phyloP scores from a whole-genome alignment of 2,797 vertebrate genomes.

The Acanthurus tractus region DNA sequence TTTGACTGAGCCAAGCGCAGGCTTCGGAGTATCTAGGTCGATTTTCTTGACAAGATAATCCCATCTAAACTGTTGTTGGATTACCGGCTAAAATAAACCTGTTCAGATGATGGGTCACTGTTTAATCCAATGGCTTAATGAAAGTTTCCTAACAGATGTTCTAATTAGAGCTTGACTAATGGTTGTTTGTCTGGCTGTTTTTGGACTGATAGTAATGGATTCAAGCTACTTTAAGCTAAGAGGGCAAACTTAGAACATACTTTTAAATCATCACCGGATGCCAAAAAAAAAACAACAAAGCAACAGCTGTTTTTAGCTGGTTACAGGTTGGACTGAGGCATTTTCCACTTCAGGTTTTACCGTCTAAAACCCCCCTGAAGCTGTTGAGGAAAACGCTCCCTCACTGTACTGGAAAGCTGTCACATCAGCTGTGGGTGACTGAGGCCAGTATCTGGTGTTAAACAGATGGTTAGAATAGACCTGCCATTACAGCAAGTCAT shows the following conservation, averaged over 20 bases:
- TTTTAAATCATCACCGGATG: neutral
- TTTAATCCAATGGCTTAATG: constrained; percentile 55
- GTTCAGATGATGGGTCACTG: constrained; percentile 58
- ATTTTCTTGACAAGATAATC: constrained; percentile 69
- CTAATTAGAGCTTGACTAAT: constrained; percentile 30
- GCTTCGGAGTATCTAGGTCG: constrained; percentile 63
- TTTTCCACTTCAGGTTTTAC: neutral
- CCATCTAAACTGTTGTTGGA: constrained; percentile 68
- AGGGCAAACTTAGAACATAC: neutral
- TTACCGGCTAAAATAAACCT: constrained; percentile 71
- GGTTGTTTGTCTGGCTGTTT: neutral
- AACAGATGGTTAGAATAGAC: neutral
- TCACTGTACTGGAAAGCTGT: neutral
- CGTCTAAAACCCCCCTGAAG: neutral
- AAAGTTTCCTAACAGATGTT: constrained; percentile 64
- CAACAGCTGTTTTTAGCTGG: neutral
- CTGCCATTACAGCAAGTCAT: constrained; percentile 4
- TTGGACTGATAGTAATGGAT: neutral
- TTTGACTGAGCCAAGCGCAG: constrained; percentile 14
- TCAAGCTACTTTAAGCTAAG: neutral
- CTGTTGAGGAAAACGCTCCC: constrained; percentile 8
- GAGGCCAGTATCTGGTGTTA: neutral
- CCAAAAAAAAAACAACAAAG: neutral
- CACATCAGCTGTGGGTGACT: neutral
- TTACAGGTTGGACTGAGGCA: neutral